Evolutionary conservation across 1,140 invertebrate species (phyloP).

Genomic region (Andricus grossulariae): DNA sequence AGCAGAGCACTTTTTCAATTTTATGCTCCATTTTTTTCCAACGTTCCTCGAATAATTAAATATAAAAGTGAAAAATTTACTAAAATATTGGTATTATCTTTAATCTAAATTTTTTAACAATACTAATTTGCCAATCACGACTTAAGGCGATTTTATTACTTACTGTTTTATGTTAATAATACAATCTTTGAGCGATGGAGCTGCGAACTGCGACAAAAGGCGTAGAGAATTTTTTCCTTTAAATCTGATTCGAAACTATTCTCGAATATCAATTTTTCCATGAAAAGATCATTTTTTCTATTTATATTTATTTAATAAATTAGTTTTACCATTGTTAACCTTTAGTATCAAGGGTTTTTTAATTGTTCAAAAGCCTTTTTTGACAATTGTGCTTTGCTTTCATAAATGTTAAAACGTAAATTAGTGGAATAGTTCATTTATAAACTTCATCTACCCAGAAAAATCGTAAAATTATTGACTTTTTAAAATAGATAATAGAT

Average conservation of each 20-base stretch:
- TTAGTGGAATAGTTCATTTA: too few relatives aligned
- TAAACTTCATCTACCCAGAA: too few relatives aligned
- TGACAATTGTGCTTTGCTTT: too few relatives aligned
- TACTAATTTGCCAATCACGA: constrained; percentile 10
- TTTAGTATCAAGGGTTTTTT: too few relatives aligned
- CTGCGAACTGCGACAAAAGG: constrained; percentile 8
- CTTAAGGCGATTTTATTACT: constrained; percentile 23
- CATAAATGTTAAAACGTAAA: too few relatives aligned
- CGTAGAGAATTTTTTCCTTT: not conserved
- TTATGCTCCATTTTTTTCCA: not conserved
- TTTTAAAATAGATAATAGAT: too few relatives aligned
- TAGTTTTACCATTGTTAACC: too few relatives aligned
- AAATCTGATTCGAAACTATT: not conserved
- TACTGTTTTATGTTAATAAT: constrained; percentile 14
- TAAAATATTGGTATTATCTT: constrained; percentile 2
- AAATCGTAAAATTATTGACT: too few relatives aligned
- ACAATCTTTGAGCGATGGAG: constrained; percentile 17
- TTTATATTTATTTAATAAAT: too few relatives aligned
- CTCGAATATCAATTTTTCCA: not conserved
- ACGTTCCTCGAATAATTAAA: constrained; percentile 16
- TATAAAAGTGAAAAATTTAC: constrained; percentile 27
- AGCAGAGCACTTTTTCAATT: constrained; percentile 12
- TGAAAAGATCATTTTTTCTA: too few relatives aligned
- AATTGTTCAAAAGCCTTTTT: too few relatives aligned
- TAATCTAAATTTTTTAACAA: not conserved